phyloP scores from a whole-genome alignment of 2,888 invertebrate species.

The Pheosia gnoma region DNA sequence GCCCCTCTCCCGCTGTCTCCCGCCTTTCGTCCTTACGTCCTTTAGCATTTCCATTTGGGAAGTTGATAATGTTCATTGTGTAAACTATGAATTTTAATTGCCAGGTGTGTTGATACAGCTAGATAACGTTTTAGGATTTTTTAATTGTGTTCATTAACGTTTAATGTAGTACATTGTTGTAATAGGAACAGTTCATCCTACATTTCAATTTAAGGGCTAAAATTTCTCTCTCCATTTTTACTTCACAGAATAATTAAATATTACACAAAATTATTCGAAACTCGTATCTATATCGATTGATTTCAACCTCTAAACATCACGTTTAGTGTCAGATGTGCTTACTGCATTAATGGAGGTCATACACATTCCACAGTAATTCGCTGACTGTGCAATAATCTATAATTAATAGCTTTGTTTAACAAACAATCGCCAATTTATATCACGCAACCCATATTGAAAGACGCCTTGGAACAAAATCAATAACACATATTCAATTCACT shows the following conservation, averaged over 20 bases:
- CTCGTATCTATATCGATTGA: not conserved
- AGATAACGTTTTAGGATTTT: too few species aligned
- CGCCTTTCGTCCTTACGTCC: slow-evolving; percentile 29
- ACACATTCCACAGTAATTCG: slow-evolving; percentile 11
- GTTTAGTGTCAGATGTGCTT: slow-evolving; percentile 11
- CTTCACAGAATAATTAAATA: not conserved
- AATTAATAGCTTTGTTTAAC: not conserved
- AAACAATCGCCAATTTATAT: not conserved
- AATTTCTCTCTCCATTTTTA: not conserved
- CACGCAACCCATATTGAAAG: not conserved
- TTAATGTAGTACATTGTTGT: too few species aligned
- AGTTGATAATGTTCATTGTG: slow-evolving; percentile 17
- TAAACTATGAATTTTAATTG: slow-evolving; percentile 8
- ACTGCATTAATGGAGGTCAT: slow-evolving; percentile 19
- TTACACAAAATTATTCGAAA: not conserved
- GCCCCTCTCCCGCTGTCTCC: slow-evolving; percentile 25
- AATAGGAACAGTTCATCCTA: too few species aligned
- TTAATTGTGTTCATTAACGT: too few species aligned
- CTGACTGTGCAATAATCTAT: slow-evolving; percentile 8
- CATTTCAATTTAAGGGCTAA: too few species aligned
- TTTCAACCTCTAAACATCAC: not conserved
- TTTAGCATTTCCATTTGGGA: slow-evolving; percentile 14
- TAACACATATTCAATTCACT: too few species aligned
- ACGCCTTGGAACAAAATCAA: not conserved
- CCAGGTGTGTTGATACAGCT: not conserved